Conservation (phyloP, 2,113 vertebrate species). For the Chascanopsetta lugubris region DNA sequence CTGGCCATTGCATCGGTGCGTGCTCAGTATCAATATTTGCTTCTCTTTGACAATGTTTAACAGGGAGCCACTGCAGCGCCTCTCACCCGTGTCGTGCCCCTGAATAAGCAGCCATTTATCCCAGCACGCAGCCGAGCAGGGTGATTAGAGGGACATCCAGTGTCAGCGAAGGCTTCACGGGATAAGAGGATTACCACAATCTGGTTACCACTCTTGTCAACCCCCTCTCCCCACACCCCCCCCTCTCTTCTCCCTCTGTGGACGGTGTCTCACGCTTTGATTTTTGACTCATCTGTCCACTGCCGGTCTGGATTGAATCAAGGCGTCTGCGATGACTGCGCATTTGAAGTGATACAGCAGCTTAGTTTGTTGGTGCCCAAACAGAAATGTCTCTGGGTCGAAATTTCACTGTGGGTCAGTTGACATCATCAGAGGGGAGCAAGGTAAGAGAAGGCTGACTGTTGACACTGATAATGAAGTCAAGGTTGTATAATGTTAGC, state of each 20-base stretch:
- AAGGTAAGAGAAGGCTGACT: constrained; percentile 63
- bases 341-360: background rate
- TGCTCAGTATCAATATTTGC: constrained; percentile 52
- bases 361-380: constrained; percentile 16
- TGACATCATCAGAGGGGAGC: constrained; percentile 35
- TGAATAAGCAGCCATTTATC: constrained; percentile 63
- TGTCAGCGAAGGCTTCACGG: constrained; percentile 52
- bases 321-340: background rate
- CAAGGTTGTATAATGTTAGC: background rate
- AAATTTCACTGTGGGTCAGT: constrained; percentile 31
- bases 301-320: constrained; percentile 1
- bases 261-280: constrained; percentile 44
- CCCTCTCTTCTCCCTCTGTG: constrained; percentile 24
- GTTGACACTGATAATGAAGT: background rate
- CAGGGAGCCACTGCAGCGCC: background rate
- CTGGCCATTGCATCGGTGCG: constrained; percentile 15
- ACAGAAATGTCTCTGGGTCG: constrained; percentile 62
- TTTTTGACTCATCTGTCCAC: constrained; percentile 49
- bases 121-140: constrained; percentile 39
- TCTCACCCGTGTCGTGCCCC: constrained; percentile 7
- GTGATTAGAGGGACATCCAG: constrained; percentile 50
- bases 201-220: constrained; percentile 73
- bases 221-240: no score
- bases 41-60: constrained; percentile 65
- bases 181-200: constrained; percentile 80